phyloP scores from a whole-genome alignment of 1,140 invertebrate genomes.

The Drosophila sproati region DNA sequence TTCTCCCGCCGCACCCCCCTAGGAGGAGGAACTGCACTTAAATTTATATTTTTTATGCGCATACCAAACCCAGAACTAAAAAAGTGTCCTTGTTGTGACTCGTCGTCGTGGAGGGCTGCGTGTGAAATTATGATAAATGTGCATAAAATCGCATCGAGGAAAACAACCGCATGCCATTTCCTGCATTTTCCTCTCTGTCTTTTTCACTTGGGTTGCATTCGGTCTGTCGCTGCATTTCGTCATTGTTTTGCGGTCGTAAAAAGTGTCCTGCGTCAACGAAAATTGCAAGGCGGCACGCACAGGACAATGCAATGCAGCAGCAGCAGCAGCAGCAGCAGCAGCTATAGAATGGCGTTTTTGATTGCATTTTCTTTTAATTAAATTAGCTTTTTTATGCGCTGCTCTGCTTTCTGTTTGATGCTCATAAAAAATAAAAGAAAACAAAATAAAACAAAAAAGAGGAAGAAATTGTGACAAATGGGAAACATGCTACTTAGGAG shows the following conservation, averaged over 20 bases:
- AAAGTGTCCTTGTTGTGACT: constrained; percentile 51
- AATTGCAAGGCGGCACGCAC: constrained; percentile 75
- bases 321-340: background rate
- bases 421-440: constrained; percentile 33
- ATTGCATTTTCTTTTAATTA: constrained; percentile 83
- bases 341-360: constrained; percentile 69
- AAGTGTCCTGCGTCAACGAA: constrained; percentile 57
- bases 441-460: constrained; percentile 10
- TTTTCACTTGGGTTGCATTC: constrained; percentile 51
- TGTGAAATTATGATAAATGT: constrained; percentile 83
- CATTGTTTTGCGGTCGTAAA: constrained; percentile 73
- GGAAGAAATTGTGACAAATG: constrained; percentile 34
- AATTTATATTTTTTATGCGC: constrained; percentile 74
- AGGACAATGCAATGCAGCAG: constrained; percentile 57
- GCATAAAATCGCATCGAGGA: constrained; percentile 78
- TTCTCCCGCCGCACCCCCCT: constrained; percentile 27
- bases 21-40: constrained; percentile 48
- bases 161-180: constrained; percentile 45
- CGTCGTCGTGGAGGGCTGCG: constrained; percentile 64
- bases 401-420: constrained; percentile 50
- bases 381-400: constrained; percentile 80
- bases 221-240: constrained; percentile 42
- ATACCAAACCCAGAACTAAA: constrained; percentile 56
- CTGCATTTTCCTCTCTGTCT: constrained; percentile 25
- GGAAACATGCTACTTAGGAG: constrained; percentile 46